Base-by-base conservation (phyloP, 2,797 vertebrate genomes). In the Alauda arvensis region DNA sequence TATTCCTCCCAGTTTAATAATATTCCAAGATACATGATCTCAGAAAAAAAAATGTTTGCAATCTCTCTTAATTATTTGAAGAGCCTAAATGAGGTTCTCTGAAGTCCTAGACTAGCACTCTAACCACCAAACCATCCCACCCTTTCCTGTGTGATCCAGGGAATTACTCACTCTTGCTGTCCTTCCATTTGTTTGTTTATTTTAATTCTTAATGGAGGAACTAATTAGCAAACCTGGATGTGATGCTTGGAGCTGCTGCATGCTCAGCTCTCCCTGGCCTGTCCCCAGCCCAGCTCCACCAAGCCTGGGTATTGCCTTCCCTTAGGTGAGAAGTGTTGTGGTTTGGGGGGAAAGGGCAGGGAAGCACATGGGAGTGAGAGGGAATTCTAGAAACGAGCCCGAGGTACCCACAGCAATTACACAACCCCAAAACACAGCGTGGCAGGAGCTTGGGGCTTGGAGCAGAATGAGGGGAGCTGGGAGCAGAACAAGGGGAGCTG, bases 141-240 rank as follows among this genome's bases (percentile, higher is more conserved):
- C 87, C 91, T 85, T 91, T 88, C 93, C 94, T 92, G 88, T 82
- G 88, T 87, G 80, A 95, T 88, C 90, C 85, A 37, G 57, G 43
- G 77, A 90, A 39, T 89, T 91, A 90, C 83, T 91, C 93, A 92
- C 33, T 70, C 87, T 85, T 74, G 65, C 79, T 87, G 79, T 90
- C 79, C 79, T 88, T 85, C 82, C 78, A 71, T 71, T 66, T 90
- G 84, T 84, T 94, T 91, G 87, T 90, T 88, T 94, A 82, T 92
- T 93, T 94, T 85, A 81, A 74, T 87, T 71, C 80, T 83, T 81
- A 85, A 74, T 91, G 85, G 51, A 90, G 65, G 55, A 86, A 68
- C 88, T 91, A 83, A 94, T 95, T 93, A 90, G 40, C 49, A 85
- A 70, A 72, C 6, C 14, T 65, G 77, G 65, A 76, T 78, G 34